Evolutionary conservation across 2,888 invertebrate genomes (phyloP), one percentile per base, ranked within the genome.

Genomic region (Conus canariensis): DNA sequence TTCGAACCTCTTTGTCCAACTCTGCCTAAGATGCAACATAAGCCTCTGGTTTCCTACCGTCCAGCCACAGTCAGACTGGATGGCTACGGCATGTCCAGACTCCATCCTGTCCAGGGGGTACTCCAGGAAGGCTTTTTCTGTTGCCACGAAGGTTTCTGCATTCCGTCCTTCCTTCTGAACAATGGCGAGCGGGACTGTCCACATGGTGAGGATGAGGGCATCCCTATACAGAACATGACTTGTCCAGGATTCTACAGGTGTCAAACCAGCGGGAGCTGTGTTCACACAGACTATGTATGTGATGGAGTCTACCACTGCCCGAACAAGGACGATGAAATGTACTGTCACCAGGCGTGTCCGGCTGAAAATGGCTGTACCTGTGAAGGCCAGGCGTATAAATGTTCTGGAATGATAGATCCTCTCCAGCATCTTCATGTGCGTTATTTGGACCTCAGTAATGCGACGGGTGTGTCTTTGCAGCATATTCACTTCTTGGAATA

Each of bases 301-400:
- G 91, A 91, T 60, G 90, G 91, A 10, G 60, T 90, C 56, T 90
- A 90, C 83, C 91, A 91, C 70, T 91, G 91, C 30, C 91, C 91
- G 0, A 67, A 90, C 56, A 90, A 90, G n/a, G 91, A 91, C 59
- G 91, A 91, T 83, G 91, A 91, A 58, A 60, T 70, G 30, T 86
- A 88, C 60, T 91, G 91, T 70, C n/a, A 90, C 70, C 22, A 82
- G 0, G 30, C 70, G 16, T 91, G 90, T 74, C 91, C 91, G 5
- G 22, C 16, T 3, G 77, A 86, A 82, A 22, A 19, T 0, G 80
- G 86, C 87, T 91, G 91, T 45, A 14, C 74, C 0, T 90, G 91
- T 58, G 82, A 30, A 59, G 88, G 90, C 4, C 88, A 77, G 58
- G 88, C 88, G 14, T 88, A 58, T 70, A 77, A 22, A 19, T 88